Evolutionary conservation across 92 coral and sea anemone species (phyloP), one percentile per base, ranked within the genome.

Genomic region (Meandrina meandrites): DNA sequence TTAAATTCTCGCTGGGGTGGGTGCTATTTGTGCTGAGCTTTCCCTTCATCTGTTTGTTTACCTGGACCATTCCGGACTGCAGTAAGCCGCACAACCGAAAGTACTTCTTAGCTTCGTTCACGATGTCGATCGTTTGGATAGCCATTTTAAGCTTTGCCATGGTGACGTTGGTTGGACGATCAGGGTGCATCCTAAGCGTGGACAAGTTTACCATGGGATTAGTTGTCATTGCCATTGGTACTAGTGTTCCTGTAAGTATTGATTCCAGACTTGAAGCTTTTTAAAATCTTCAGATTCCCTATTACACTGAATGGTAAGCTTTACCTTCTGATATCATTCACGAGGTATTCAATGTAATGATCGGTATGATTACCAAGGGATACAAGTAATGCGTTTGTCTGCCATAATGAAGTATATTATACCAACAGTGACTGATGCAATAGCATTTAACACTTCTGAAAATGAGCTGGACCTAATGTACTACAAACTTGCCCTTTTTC

Each of bases 131-230:
- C 88, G 62, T 95, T 36, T 97, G 99, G 99, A 97, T 97, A 72
- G 99, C 99, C 42, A 91, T 97, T 86, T 91, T 97, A 7, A 97
- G 99, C 90, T 95, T 97, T 85, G 98, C 88, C 45, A 95, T 97
- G 99, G 99, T 97, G 28, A 97, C 99, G 0, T 81, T 97, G 68
- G 99, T 95, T 50, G 99, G 99, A 47, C 93, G 99, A 75, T 94
- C 95, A 18, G 99, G 99, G 18, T 97, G 99, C 74, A 97, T 97
- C 86, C 90, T 97, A 22, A 90, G 92, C 53, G 95, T 97, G 87
- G 99, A 97, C 88, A 97, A 95, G 96, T 97, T 97, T 84, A 97
- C 99, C 67, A 97, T 97, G 99, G 99, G 98, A 28, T 87, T 97
- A 75, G 99, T 97, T 76, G 97, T 95, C 76, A 86, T 97, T 34